Conservation (phyloP, 2,797 vertebrate species). For the Leucoraja ocellata region DNA sequence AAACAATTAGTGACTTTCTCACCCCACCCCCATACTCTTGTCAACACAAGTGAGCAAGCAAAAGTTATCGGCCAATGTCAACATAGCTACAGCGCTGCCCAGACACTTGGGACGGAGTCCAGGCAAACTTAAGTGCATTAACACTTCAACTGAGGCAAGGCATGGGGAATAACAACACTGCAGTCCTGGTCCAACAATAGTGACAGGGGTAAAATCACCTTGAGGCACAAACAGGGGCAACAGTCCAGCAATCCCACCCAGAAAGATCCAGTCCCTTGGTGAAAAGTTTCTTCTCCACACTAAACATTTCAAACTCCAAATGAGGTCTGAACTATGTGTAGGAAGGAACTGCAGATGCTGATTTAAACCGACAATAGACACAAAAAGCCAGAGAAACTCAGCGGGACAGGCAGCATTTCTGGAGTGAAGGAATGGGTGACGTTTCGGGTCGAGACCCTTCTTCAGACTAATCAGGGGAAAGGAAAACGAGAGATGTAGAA, state of each 20-base stretch:
- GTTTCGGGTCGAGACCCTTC: too few relatives aligned
- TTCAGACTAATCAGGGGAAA: too few relatives aligned
- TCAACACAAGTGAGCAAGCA: background rate
- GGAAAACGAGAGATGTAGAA: too few relatives aligned
- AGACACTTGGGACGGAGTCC: background rate
- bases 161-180: background rate
- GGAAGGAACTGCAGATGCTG: too few relatives aligned
- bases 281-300: background rate
- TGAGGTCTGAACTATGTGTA: too few relatives aligned
- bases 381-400: too few relatives aligned
- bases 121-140: background rate
- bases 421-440: too few relatives aligned
- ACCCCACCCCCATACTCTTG: background rate
- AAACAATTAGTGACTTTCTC: conserved; percentile 28
- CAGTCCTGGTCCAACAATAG: background rate
- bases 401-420: too few relatives aligned
- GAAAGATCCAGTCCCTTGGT: too few relatives aligned
- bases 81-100: background rate
- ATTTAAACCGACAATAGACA: too few relatives aligned
- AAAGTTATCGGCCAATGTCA: conserved; percentile 11
- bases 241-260: background rate
- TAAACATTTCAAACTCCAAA: too few relatives aligned
- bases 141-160: background rate
- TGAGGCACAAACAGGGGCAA: background rate
- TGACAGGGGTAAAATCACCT: background rate